Evolutionary conservation across 2,797 vertebrate species (phyloP).

Genomic region (Gadopsis bispinosus): DNA sequence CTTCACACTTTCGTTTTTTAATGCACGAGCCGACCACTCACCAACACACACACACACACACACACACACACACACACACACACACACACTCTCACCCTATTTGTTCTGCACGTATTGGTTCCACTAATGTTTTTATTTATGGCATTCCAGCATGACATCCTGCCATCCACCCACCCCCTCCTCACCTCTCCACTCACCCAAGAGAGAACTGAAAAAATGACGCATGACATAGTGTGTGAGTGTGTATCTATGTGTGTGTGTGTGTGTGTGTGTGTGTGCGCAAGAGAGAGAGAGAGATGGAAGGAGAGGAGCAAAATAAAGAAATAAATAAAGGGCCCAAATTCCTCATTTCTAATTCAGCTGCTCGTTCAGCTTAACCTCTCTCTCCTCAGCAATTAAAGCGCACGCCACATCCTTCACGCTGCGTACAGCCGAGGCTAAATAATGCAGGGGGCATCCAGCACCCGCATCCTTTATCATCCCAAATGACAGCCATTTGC

Average conservation of each 20-base stretch:
- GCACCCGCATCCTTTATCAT: conserved; percentile 97
- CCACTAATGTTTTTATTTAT: conserved; percentile 85
- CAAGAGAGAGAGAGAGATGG: conserved; percentile 52
- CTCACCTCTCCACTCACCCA: conserved; percentile 67
- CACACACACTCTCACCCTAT: conserved; percentile 59
- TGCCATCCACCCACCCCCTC: conserved; percentile 63
- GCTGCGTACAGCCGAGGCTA: conserved; percentile 96
- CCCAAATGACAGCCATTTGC: conserved; percentile 99
- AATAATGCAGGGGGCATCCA: conserved; percentile 97
- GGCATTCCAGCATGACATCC: conserved; percentile 77
- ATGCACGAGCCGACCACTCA: conserved; percentile 62
- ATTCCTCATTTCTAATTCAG: conserved; percentile 97
- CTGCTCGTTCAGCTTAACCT: conserved; percentile 99
- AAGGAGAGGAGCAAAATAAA: conserved; percentile 71
- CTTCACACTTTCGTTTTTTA: conserved; percentile 64
- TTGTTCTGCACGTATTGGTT: conserved; percentile 82
- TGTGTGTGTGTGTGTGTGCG: conserved; percentile 8
- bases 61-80: conserved; percentile 38
- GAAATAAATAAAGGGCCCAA: conserved; percentile 87
- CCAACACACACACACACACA: conserved; percentile 29
- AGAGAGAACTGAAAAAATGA: conserved; percentile 66
- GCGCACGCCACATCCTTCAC: conserved; percentile 97
- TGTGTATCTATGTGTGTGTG: not conserved
- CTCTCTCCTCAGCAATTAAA: conserved; percentile 99
- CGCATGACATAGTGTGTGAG: conserved; percentile 46